Evolutionary conservation across 2,888 invertebrate species (phyloP).

Genomic region (Eutolmus rufibarbis): DNA sequence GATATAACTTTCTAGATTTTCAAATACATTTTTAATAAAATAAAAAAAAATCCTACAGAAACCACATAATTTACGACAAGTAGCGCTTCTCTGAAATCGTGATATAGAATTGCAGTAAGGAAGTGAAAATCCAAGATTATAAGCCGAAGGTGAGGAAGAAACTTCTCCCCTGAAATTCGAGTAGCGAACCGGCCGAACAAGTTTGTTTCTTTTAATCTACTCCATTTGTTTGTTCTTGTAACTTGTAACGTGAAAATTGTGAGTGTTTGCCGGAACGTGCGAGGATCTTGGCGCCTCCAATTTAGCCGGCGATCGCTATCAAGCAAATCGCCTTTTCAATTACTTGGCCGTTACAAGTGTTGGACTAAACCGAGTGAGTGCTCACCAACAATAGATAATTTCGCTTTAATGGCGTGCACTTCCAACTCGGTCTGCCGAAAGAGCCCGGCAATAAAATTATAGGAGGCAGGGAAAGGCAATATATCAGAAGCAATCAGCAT

Average conservation of each 20-base stretch:
- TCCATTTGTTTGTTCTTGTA: neutral
- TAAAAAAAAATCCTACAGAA: too few relatives aligned
- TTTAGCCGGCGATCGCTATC: neutral
- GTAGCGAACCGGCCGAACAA: neutral
- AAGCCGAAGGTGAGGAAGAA: neutral
- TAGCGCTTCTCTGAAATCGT: too few relatives aligned
- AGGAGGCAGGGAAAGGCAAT: conserved; percentile 4
- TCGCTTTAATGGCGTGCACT: neutral
- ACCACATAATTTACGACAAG: too few relatives aligned
- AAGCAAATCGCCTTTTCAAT: neutral
- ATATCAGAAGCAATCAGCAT: conserved; percentile 28
- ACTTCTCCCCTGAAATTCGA: neutral
- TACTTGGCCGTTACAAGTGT: neutral
- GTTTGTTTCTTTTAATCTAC: neutral
- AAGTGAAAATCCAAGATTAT: neutral
- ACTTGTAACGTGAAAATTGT: neutral
- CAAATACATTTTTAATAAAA: too few relatives aligned
- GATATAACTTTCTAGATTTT: too few relatives aligned
- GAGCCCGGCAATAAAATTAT: neutral
- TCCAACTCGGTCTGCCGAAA: neutral
- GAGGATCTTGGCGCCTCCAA: neutral
- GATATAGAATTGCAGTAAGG: neutral
- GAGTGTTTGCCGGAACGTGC: neutral
- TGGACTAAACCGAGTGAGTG: neutral
- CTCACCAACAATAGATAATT: conserved; percentile 15